Evolutionary conservation across 2,888 invertebrate species (phyloP).

Genomic region (Polyommatus icarus): DNA sequence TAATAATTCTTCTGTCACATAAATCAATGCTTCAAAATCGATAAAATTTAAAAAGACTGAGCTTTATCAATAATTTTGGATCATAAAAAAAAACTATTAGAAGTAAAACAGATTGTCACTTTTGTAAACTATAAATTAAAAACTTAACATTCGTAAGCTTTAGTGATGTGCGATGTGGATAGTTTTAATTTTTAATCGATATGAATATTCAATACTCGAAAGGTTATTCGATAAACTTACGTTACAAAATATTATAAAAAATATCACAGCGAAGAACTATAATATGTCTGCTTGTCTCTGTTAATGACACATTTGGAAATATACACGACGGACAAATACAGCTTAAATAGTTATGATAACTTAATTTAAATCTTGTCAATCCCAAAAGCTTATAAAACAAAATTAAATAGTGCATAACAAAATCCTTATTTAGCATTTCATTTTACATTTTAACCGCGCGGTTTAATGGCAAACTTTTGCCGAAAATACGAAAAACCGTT

Average conservation of each 20-base stretch:
- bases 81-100: slow-evolving; percentile 6
- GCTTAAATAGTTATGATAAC: not conserved
- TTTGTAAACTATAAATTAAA: not conserved
- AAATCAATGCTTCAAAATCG: too few species aligned
- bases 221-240: too few species aligned
- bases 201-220: not conserved
- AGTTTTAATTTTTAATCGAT: not conserved
- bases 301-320: too few species aligned
- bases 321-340: too few species aligned
- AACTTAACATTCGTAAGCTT: not conserved
- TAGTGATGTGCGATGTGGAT: not conserved
- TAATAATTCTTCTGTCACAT: too few species aligned
- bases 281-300: too few species aligned
- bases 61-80: not conserved
- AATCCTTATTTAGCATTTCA: not conserved
- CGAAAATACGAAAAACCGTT: slow-evolving; percentile 15
- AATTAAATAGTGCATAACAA: not conserved
- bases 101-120: not conserved
- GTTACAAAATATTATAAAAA: too few species aligned
- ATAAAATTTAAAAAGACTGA: too few species aligned
- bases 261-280: too few species aligned
- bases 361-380: not conserved
- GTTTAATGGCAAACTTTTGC: slow-evolving; percentile 1
- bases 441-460: not conserved
- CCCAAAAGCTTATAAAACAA: not conserved